Base-by-base conservation (phyloP, 2,797 vertebrate species). In the Poecilia picta region DNA sequence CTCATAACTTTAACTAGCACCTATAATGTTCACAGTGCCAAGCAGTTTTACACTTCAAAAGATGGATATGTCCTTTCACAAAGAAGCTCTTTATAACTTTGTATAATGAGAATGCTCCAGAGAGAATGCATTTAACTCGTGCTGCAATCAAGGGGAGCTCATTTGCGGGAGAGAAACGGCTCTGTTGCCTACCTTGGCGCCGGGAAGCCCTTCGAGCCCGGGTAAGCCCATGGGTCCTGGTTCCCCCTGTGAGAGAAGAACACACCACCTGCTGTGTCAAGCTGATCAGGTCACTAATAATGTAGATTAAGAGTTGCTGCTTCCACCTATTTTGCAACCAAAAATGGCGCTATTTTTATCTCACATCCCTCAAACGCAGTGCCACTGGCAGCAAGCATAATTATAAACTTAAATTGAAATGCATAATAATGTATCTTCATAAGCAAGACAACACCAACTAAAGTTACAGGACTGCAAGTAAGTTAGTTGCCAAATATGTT, bases 201-300 rank as follows among this genome's bases (percentile, higher is more conserved):
- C 98, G 72, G 97, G 96, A 83, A 98, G 95, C 82, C 98, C 98
- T 95, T 99, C 98, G 75, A 98, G 94, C 82, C 98, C 98, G 49
- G 98, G 98, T 89, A 99, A 93, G 86, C 98, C 98, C 98, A 99
- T 99, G 1, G 95, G 94, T 80, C 98, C 98, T 13, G 96, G 95
- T 76, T 99, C 98, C 68, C 98, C 98, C 98, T 99, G 89, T 75
- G 89, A 89, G 74, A 93, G 74, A 88, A 83, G 81, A 89, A 90
- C 78, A 91, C 79, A 91, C 39, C 81, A 73, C 80, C 71, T 78
- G 82, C 78, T 85, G 75, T 57, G 81, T 82, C 68, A 89, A 82
- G 64, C 86, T 64, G 77, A 66, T 71, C 10, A 62, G 36, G n/a
- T 72, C 71, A 77, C 51, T 28, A n/a, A 71, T 78, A 49, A 80